phyloP scores from a whole-genome alignment of 1,140 invertebrate species.

The Lasioglossum albipes region DNA sequence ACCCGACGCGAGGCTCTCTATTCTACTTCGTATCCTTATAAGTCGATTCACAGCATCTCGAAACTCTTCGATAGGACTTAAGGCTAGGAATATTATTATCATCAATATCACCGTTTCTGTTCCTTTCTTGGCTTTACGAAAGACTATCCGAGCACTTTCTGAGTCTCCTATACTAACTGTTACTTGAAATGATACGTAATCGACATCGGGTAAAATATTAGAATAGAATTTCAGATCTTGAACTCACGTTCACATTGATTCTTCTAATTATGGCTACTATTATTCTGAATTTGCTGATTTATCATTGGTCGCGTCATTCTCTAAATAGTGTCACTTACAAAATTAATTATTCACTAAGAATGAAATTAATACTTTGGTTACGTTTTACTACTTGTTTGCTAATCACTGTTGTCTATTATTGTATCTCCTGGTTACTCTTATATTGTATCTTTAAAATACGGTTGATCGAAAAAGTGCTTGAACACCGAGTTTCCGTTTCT shows the following conservation, averaged over 20 bases:
- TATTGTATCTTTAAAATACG: no score
- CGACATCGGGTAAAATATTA: neutral
- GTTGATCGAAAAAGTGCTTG: no score
- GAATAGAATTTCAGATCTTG: slow-evolving; percentile 13
- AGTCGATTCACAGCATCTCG: neutral
- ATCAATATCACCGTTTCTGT: slow-evolving; percentile 3
- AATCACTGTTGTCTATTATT: no score
- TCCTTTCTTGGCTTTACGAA: neutral
- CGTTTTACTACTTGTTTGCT: no score
- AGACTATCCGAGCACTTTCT: neutral
- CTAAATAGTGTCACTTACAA: no score
- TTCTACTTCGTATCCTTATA: neutral
- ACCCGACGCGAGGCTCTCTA: neutral
- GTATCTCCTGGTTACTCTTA: no score
- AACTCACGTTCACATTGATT: neutral
- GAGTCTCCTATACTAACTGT: neutral
- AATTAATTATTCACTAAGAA: no score
- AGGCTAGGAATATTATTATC: slow-evolving; percentile 15
- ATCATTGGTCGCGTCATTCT: no score
- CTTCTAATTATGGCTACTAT: no score
- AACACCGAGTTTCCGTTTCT: no score
- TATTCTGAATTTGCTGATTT: no score
- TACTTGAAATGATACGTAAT: neutral
- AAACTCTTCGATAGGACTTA: neutral
- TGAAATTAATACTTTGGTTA: no score